Percentiles rank a stretch among this genome's conserved stretches.
Evolutionary conservation across 2,888 invertebrate species (phyloP).

Genomic region (Orgyia antiqua): DNA sequence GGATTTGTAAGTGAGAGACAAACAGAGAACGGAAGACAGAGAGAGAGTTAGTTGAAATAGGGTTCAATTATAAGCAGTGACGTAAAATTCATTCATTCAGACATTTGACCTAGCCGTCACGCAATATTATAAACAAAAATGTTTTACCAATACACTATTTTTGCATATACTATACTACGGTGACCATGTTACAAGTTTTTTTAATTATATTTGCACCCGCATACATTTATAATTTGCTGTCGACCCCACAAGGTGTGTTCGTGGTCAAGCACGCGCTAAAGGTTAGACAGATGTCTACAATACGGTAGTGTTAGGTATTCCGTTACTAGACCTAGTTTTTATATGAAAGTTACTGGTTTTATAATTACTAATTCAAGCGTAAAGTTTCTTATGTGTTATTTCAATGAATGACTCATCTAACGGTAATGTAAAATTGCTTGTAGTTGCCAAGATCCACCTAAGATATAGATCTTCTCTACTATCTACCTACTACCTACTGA

Average conservation of each 20-base stretch:
- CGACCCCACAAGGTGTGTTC: conserved; percentile 38
- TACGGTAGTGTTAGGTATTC: conserved; percentile 34
- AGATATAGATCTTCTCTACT: too few species aligned
- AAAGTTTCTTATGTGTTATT: not conserved
- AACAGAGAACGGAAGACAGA: too few species aligned
- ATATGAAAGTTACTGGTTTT: conserved; percentile 4
- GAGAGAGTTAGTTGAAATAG: too few species aligned
- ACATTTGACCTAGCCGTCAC: too few species aligned
- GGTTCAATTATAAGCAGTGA: too few species aligned
- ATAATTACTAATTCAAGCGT: too few species aligned
- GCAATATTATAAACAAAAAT: too few species aligned
- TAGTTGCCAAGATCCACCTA: too few species aligned
- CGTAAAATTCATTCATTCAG: too few species aligned
- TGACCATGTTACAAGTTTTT: conserved; percentile 3
- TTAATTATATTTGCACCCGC: conserved; percentile 36
- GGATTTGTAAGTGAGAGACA: too few species aligned
- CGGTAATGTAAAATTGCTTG: not conserved
- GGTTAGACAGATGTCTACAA: conserved; percentile 55
- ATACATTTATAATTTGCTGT: conserved; percentile 30
- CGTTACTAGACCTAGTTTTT: conserved; percentile 15
- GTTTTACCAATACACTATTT: not conserved
- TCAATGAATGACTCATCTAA: conserved; percentile 22
- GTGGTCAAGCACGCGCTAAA: conserved; percentile 35
- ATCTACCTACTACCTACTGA: too few species aligned
- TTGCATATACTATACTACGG: conserved; percentile 4